These are phyloP conservation scores for Poecilia gillii DNA, from an alignment of 2,797 vertebrate species.

Conservation along the genomic window DNA sequence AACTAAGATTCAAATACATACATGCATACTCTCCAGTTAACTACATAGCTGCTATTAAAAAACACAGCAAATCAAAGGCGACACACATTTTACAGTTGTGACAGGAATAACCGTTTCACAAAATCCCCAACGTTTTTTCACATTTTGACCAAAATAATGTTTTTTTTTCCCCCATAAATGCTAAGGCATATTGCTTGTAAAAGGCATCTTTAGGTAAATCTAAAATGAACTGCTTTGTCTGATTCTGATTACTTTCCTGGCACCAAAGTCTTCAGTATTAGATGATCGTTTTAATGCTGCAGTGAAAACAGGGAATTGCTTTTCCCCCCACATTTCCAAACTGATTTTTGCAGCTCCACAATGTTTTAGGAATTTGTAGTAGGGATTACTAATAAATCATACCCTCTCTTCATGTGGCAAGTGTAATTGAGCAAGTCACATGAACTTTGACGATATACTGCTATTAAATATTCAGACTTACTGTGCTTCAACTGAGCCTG, in stretches of 20 bases:
- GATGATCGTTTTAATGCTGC: neutral
- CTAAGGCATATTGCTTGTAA: neutral
- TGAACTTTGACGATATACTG: conserved; percentile 31
- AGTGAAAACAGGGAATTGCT: neutral
- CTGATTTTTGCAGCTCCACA: conserved; percentile 24
- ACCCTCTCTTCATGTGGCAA: conserved; percentile 36
- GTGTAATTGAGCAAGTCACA: conserved; percentile 26
- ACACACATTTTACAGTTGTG: neutral
- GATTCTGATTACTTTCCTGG: neutral
- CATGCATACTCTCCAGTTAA: no score
- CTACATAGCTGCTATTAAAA: neutral
- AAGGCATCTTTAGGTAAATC: neutral
- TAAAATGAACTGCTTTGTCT: neutral
- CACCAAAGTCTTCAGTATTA: neutral
- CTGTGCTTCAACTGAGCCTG: conserved; percentile 16
- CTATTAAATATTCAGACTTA: conserved; percentile 29
- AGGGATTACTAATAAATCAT: conserved; percentile 20
- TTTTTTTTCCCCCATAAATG: neutral
- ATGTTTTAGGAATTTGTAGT: conserved; percentile 27
- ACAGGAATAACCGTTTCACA: neutral
- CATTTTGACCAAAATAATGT: neutral
- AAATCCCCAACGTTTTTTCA: neutral
- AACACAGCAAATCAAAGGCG: no score
- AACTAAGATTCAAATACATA: neutral
- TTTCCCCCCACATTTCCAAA: neutral